A percentile compares a stretch with the other conserved stretches of the same genome.
Conservation (phyloP, 2,888 invertebrate species). For the Polyploca ridens region DNA sequence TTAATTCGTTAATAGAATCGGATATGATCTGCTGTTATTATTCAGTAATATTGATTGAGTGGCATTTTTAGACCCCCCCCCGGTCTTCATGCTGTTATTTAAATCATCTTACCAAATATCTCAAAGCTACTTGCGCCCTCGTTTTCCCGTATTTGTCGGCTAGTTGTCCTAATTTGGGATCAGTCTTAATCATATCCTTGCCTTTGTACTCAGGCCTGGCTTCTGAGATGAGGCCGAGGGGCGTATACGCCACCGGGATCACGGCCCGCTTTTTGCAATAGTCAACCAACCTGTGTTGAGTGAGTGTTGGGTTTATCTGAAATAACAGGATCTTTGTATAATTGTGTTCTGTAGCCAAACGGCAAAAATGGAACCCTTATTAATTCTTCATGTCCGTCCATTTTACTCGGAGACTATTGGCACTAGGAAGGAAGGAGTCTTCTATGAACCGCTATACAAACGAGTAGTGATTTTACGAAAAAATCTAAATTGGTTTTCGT, state of each 20-base stretch:
- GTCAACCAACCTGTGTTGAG: slow-evolving; percentile 87
- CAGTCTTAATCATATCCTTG: slow-evolving; percentile 84
- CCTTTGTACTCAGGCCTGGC: slow-evolving; percentile 76
- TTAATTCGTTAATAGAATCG: too few relatives aligned
- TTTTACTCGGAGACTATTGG: too few relatives aligned
- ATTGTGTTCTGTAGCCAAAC: too few relatives aligned
- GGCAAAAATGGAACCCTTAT: too few relatives aligned
- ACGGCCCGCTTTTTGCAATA: slow-evolving; percentile 88
- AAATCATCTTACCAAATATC: slow-evolving; percentile 85
- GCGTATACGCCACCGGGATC: slow-evolving; percentile 89
- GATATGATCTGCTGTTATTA: too few relatives aligned
- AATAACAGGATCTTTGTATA: slow-evolving; percentile 17
- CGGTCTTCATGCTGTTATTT: background rate
- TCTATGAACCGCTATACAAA: too few relatives aligned
- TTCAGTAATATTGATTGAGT: too few relatives aligned
- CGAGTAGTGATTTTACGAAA: too few relatives aligned
- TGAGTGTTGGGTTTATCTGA: slow-evolving; percentile 87
- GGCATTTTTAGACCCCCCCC: too few relatives aligned
- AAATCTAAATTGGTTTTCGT: too few relatives aligned
- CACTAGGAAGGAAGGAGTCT: too few relatives aligned
- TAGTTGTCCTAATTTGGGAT: slow-evolving; percentile 82
- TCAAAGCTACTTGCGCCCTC: slow-evolving; percentile 86
- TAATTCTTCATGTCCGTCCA: too few relatives aligned
- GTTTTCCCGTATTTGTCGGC: slow-evolving; percentile 87
- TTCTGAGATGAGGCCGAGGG: slow-evolving; percentile 84